A percentile compares a stretch with the other conserved stretches of the same genome.
Evolutionary conservation across 2,797 vertebrate species (phyloP).

Genomic region (Coccyzus lansbergi): DNA sequence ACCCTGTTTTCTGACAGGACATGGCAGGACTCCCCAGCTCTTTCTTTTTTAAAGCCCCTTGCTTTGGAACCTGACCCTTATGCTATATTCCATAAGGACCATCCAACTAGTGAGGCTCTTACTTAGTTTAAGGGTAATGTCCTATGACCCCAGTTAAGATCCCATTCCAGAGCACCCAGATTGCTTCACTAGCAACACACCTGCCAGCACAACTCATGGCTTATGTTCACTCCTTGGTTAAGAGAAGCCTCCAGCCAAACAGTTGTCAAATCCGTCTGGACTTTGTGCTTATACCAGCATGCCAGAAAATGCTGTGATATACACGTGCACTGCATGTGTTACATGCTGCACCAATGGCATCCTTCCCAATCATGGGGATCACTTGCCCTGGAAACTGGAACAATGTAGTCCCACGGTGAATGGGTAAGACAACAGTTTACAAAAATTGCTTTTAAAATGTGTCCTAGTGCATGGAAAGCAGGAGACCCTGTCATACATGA

Average conservation of each 20-base stretch:
- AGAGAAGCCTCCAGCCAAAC: neutral
- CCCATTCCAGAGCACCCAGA: conserved; percentile 24
- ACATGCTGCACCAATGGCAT: neutral
- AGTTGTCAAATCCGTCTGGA: neutral
- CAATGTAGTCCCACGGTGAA: neutral
- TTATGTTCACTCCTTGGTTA: neutral
- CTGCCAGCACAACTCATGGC: neutral
- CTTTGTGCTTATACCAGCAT: neutral
- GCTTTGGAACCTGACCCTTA: neutral
- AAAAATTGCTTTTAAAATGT: neutral
- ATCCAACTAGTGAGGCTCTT: neutral
- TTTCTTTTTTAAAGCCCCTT: neutral
- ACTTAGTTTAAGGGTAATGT: conserved; percentile 4
- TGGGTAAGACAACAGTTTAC: neutral
- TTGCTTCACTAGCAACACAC: conserved; percentile 13
- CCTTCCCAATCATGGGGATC: neutral
- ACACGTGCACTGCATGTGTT: accelerated
- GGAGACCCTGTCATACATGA: neutral
- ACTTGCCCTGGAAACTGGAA: neutral
- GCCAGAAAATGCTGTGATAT: neutral
- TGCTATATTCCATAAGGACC: neutral
- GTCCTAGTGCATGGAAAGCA: neutral
- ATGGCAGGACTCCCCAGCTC: neutral
- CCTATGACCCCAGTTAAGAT: neutral
- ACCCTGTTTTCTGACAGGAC: neutral